These are phyloP conservation scores for Microcebus tavaratra DNA, from an alignment of 2,113 vertebrate species.

Conservation along the genomic window DNA sequence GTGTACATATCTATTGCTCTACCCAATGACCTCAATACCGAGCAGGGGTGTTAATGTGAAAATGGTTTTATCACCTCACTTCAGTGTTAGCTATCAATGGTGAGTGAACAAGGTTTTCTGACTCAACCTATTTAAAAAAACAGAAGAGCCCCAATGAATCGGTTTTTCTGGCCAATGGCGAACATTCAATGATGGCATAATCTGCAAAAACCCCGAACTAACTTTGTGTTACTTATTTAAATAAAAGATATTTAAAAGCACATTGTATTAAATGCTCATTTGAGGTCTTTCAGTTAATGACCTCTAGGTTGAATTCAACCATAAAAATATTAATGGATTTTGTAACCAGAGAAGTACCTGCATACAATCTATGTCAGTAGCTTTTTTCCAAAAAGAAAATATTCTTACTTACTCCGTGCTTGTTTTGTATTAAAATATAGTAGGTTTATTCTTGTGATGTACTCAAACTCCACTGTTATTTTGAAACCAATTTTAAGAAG, in stretches of 20 bases:
- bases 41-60: slow-evolving; percentile 49
- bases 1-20: neutral
- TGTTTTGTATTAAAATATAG: neutral
- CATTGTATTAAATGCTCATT: neutral
- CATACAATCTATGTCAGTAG: neutral
- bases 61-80: slow-evolving; percentile 51
- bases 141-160: neutral
- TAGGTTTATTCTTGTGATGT: neutral
- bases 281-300: neutral
- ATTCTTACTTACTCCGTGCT: neutral
- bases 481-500: slow-evolving; percentile 1
- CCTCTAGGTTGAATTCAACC: neutral
- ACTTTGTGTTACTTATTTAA: neutral
- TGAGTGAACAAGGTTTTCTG: slow-evolving; percentile 11
- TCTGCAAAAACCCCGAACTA: neutral
- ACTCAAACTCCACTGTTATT: neutral
- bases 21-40: slow-evolving; percentile 24
- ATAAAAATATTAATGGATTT: neutral
- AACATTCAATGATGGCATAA: neutral
- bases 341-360: neutral
- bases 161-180: neutral
- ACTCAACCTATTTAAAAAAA: neutral
- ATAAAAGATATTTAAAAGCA: neutral
- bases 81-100: slow-evolving; percentile 40
- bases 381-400: slow-evolving; percentile 16